phyloP scores from a whole-genome alignment of 2,113 vertebrate species.

The Myrmecophaga tridactyla region DNA sequence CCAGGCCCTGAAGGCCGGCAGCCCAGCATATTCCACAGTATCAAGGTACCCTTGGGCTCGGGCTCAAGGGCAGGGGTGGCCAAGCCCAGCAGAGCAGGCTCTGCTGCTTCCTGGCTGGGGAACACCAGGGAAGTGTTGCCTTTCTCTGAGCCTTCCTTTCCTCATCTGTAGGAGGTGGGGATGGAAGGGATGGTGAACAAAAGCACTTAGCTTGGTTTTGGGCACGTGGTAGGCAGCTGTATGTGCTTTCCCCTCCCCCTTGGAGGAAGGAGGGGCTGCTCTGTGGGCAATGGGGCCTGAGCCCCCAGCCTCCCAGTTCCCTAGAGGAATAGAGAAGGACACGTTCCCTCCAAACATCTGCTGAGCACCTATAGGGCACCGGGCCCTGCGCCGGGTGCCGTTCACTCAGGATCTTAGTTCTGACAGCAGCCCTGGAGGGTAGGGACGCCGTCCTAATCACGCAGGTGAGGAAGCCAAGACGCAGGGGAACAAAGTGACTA shows the following conservation, averaged over 20 bases:
- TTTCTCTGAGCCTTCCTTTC: not conserved
- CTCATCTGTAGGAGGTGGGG: not conserved
- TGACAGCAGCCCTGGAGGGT: no score
- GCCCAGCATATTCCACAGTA: conserved; percentile 48
- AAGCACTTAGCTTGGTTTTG: not conserved
- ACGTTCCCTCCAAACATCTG: not conserved
- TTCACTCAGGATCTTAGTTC: not conserved
- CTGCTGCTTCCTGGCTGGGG: not conserved
- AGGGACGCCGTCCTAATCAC: not conserved
- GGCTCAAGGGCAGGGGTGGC: no score
- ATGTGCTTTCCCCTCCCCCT: not conserved
- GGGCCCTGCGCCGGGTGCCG: not conserved
- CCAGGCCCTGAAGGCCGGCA: not conserved
- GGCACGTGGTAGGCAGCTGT: not conserved
- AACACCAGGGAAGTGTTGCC: not conserved
- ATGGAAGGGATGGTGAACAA: not conserved
- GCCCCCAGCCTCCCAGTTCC: not conserved
- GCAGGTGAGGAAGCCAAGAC: not conserved
- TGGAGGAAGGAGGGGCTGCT: not conserved
- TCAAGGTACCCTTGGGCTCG: conserved; percentile 66
- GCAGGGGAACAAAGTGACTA: not conserved
- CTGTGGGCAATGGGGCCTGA: not conserved
- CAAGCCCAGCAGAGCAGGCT: not conserved
- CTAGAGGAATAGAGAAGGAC: not conserved
- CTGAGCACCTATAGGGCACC: not conserved